Base-by-base conservation (phyloP, 2,113 vertebrate species). In the Apodemus sylvaticus region DNA sequence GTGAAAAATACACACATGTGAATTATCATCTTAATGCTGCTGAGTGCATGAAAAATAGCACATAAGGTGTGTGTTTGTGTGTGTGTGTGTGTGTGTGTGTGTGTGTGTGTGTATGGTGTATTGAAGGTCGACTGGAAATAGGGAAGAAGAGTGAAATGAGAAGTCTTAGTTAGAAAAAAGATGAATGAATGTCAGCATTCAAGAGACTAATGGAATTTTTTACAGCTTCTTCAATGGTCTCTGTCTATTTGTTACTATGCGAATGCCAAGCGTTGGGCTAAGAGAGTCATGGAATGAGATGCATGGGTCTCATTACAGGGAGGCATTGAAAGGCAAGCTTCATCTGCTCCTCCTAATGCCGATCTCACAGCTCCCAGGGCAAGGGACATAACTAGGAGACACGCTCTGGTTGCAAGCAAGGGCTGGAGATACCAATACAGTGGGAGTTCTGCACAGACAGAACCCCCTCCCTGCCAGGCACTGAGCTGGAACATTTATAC, bases 161-260 rank as follows among this genome's bases (percentile, higher is more conserved):
- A 78, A 60, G 45, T 87, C 86, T 90, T 86, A 81, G 77, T 70
- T 42, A 64, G 26, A 19, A 66, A 90, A 86, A 83, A 74, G n/a
- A n/a, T n/a, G n/a, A n/a, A n/a, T 93, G 22, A 89, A 91, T 89
- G 64, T 73, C 48, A 79, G 29, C 45, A 55, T 95, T 92, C 10
- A 77, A 66, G n/a, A 86, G 60, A 96, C 87, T 39, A 70, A 83
- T 51, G 92, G n/a, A 42, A 87, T 45, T 87, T 93, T 88, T 76
- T 2, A 12, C 90, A 64, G 29, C 22, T 20, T 42, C 58, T 86
- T 76, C 78, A 76, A 17, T 92, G 48, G 22, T 81, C 55, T 79
- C 64, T 71, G 64, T 62, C 81, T 82, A 77, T 74, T 93, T 94
- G 73, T 58, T 89, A 77, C 74, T n/a, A 3, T 51, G 74, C 66